phyloP scores from a whole-genome alignment of 2,797 vertebrate species.

The Schizothorax lantsangensis region DNA sequence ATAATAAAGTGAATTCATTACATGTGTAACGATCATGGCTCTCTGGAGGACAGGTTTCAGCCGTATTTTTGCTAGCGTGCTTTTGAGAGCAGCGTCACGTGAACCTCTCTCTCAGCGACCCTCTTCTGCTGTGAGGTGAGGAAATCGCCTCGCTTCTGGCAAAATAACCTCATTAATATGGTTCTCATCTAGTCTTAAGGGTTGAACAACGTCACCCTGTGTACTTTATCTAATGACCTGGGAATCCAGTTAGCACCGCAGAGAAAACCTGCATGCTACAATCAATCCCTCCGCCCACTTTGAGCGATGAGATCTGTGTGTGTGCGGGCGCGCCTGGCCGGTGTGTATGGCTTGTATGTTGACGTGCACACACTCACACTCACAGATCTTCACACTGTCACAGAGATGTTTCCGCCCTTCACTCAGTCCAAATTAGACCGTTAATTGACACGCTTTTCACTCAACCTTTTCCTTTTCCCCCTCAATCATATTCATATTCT shows the following conservation, averaged over 20 bases:
- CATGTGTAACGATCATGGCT: slow-evolving; percentile 53
- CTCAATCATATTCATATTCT: slow-evolving; percentile 38
- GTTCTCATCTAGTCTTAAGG: slow-evolving; percentile 54
- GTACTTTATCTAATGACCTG: slow-evolving; percentile 81
- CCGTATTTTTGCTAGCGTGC: slow-evolving; percentile 28
- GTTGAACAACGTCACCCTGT: slow-evolving; percentile 69
- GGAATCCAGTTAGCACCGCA: slow-evolving; percentile 78
- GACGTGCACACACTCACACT: slow-evolving; percentile 12
- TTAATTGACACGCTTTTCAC: slow-evolving; percentile 57
- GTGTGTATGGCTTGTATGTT: neutral
- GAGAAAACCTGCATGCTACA: slow-evolving; percentile 73
- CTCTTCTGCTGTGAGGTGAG: slow-evolving; percentile 61
- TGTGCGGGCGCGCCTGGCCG: neutral
- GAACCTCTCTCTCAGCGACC: slow-evolving; percentile 20
- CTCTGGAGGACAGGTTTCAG: slow-evolving; percentile 48
- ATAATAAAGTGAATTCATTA: slow-evolving; percentile 61
- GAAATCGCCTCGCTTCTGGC: slow-evolving; percentile 69
- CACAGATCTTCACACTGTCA: slow-evolving; percentile 30
- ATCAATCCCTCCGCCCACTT: slow-evolving; percentile 67
- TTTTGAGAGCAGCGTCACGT: slow-evolving; percentile 13
- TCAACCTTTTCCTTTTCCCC: slow-evolving; percentile 34
- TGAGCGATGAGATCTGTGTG: slow-evolving; percentile 49
- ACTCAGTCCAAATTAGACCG: slow-evolving; percentile 17
- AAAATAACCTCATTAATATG: slow-evolving; percentile 76
- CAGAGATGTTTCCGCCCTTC: slow-evolving; percentile 26